Evolutionary conservation across 2,888 invertebrate genomes (phyloP), one percentile per base, ranked within the genome.

Genomic region (Caradrina kadenii): DNA sequence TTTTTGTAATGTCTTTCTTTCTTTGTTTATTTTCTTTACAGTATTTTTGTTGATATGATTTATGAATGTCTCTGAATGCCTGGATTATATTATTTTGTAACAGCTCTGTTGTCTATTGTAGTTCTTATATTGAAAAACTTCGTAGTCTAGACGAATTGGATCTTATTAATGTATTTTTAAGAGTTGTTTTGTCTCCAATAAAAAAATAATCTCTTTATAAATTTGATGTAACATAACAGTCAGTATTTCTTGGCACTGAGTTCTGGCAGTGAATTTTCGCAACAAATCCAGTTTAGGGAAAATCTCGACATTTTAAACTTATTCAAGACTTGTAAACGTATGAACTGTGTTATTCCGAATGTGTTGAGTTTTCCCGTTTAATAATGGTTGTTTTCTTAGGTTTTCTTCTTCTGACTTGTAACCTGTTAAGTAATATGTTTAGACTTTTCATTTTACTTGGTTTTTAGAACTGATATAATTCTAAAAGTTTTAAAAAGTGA

Each of bases 251-350:
- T 66, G 72, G 59, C 49, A 22, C 31, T 5, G 22, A 17, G 19
- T 35, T 15, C 22, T 22, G 42, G 22, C 42, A 49, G 19, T 59
- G 26, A 66, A 54, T 59, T 50, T 22, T 55, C 65, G 60, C 72
- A 72, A 72, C 58, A 72, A 66, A 72, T 72, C 49, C 66, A 59
- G 49, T 72, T 60, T 19, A 50, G 42, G 42, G 42, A 66, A 35
- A 66, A 64, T 49, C 45, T 71, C 19, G 22, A 56, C 50, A 45
- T 71, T 71, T 56, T 71, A 45, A 71, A 70, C 35, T 70, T 64
- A 64, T 71, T 71, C 71, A 56, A 45, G 45, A 52, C 22, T 45
- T 56, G 42, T 70, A 70, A 63, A n/a, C 55, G 17, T 19, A 21
- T 26, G 50, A 52, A 64, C 45, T 52, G 19, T 21, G 45, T 63